Evolutionary conservation across 2,113 vertebrate genomes (phyloP).

Genomic region (Mesitornis unicolor): DNA sequence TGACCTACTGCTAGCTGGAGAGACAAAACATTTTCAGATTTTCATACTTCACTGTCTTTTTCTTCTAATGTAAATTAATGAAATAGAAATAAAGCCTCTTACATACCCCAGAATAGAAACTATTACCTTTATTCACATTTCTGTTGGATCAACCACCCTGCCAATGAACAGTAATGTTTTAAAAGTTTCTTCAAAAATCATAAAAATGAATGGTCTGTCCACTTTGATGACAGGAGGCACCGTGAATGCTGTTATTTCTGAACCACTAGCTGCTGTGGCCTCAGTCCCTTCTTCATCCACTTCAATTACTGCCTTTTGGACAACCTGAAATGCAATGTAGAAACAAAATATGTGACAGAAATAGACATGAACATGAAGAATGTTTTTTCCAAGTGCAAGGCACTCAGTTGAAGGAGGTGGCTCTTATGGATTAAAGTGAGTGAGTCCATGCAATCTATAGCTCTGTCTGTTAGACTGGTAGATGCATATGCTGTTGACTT

Average conservation of each 20-base stretch:
- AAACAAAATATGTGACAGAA: background rate
- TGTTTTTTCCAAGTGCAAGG: background rate
- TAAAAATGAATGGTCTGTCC: constrained; percentile 86
- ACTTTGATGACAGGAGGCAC: constrained; percentile 76
- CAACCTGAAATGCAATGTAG: constrained; percentile 70
- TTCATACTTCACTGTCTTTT: background rate
- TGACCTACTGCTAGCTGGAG: background rate
- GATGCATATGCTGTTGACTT: background rate
- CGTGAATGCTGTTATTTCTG: constrained; percentile 79
- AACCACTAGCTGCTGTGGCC: constrained; percentile 74
- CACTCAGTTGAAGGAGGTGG: background rate
- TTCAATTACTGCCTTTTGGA: constrained; percentile 86
- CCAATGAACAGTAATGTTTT: constrained; percentile 88
- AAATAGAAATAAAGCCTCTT: background rate
- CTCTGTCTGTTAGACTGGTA: background rate
- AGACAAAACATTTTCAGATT: background rate
- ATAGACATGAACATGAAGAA: background rate
- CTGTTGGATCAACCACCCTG: constrained; percentile 84
- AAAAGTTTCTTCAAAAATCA: constrained; percentile 87
- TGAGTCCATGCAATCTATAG: background rate
- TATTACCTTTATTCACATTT: constrained; percentile 45
- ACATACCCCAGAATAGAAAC: background rate
- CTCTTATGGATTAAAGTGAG: background rate
- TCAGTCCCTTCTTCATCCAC: constrained; percentile 86
- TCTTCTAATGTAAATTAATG: background rate